Evolutionary conservation across 2,797 vertebrate species (phyloP).

Genomic region (Tangara arthus): DNA sequence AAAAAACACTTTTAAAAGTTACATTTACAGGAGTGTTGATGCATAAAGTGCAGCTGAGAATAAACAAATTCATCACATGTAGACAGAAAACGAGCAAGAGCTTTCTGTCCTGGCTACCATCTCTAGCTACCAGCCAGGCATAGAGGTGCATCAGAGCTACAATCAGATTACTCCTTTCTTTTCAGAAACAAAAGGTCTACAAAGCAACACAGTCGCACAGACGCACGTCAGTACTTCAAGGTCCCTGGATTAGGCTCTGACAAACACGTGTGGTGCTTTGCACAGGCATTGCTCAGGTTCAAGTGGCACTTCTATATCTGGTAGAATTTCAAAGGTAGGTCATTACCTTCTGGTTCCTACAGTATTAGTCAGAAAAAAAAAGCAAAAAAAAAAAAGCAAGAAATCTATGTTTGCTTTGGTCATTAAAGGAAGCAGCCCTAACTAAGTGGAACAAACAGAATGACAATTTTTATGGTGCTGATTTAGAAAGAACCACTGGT

Average conservation of each 20-base stretch:
- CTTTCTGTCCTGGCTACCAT: neutral
- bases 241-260: neutral
- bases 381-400: neutral
- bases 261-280: fast-evolving
- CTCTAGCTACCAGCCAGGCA: neutral
- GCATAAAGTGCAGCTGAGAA: fast-evolving
- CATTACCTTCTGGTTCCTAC: neutral
- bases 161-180: neutral
- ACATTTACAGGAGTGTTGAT: neutral
- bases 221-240: neutral
- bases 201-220: neutral
- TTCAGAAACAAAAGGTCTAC: neutral
- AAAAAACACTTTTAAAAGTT: neutral
- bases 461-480: neutral
- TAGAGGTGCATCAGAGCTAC: neutral
- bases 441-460: neutral
- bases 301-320: neutral
- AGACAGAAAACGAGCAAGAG: neutral
- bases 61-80: neutral
- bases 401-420: neutral
- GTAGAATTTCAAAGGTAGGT: neutral
- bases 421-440: neutral
- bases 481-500: neutral
- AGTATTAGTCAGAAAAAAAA: neutral
- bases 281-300: neutral